Percentiles rank a stretch among this genome's conserved stretches.
Evolutionary conservation across 2,888 invertebrate species (phyloP).

Genomic region (Caenorhabditis wallacei): DNA sequence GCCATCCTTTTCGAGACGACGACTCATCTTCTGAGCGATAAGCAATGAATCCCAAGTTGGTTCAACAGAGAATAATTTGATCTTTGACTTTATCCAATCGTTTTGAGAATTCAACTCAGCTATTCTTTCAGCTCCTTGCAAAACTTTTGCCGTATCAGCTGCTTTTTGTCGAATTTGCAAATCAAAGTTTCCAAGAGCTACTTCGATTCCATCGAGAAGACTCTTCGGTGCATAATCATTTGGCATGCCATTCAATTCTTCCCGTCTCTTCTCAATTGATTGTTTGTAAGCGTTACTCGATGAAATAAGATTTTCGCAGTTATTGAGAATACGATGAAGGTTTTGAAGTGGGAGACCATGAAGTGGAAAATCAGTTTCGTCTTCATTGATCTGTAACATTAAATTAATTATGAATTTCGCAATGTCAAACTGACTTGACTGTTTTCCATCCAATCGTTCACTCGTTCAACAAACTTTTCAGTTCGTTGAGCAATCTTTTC

Average conservation of each 20-base stretch:
- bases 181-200: slow-evolving; percentile 24
- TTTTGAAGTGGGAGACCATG: background rate
- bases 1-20: slow-evolving; percentile 52
- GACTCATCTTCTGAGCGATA: slow-evolving; percentile 29
- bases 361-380: slow-evolving; percentile 21
- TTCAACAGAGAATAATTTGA: slow-evolving; percentile 19
- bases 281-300: slow-evolving; percentile 14
- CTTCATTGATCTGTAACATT: slow-evolving; percentile 19
- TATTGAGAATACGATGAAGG: slow-evolving; percentile 12
- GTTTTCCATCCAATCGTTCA: slow-evolving; percentile 43
- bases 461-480: slow-evolving; percentile 48
- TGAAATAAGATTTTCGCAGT: slow-evolving; percentile 36
- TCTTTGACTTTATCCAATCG: slow-evolving; percentile 54
- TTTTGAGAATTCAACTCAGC: slow-evolving; percentile 46
- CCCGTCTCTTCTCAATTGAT: slow-evolving; percentile 12
- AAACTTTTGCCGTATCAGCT: slow-evolving; percentile 19
- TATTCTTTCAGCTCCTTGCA: slow-evolving; percentile 22
- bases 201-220: slow-evolving; percentile 36
- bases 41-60: slow-evolving; percentile 48
- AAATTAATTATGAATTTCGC: background rate
- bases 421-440: slow-evolving; percentile 19
- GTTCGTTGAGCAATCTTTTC: slow-evolving; percentile 24
- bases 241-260: background rate
- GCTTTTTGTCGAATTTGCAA: slow-evolving; percentile 4
- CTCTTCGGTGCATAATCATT: slow-evolving; percentile 14